These are phyloP conservation scores for Elegia similella DNA, from an alignment of 2,888 invertebrate species.

Conservation along the genomic window DNA sequence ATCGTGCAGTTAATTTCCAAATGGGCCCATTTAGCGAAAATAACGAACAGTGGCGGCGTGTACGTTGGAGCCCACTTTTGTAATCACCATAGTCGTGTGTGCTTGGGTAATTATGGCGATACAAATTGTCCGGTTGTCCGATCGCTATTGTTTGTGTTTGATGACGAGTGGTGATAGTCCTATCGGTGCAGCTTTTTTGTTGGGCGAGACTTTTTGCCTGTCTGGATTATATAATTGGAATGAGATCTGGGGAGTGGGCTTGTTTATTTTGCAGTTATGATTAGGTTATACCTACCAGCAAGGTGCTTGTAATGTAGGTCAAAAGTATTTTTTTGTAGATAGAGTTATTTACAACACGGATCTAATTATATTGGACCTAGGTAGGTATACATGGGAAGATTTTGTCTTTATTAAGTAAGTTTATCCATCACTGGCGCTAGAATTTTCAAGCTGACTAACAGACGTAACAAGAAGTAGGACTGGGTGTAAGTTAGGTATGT, in stretches of 20 bases:
- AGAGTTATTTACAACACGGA: no score
- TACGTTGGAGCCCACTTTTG: slow-evolving; percentile 42
- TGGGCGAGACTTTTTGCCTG: slow-evolving; percentile 19
- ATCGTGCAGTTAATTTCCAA: slow-evolving; percentile 75
- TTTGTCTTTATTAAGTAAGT: no score
- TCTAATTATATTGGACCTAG: no score
- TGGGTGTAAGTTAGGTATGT: no score
- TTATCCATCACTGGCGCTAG: no score
- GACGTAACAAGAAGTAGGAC: no score
- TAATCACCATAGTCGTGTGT: slow-evolving; percentile 43
- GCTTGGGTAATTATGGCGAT: slow-evolving; percentile 43
- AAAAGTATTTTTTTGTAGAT: no score
- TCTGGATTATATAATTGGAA: slow-evolving; percentile 10
- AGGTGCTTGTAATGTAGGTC: no score
- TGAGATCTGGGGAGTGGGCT: neutral
- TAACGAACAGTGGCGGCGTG: slow-evolving; percentile 55
- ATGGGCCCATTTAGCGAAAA: slow-evolving; percentile 72
- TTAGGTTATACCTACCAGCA: no score
- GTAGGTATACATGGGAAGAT: no score
- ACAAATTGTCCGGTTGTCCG: slow-evolving; percentile 41
- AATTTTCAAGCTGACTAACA: no score
- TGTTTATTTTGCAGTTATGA: neutral
- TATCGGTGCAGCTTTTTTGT: slow-evolving; percentile 29
- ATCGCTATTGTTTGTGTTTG: slow-evolving; percentile 43
- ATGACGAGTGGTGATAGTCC: slow-evolving; percentile 43